These are phyloP conservation scores for Phyllotreta cruciferae DNA, from an alignment of 2,888 invertebrate genomes.

Conservation along the genomic window DNA sequence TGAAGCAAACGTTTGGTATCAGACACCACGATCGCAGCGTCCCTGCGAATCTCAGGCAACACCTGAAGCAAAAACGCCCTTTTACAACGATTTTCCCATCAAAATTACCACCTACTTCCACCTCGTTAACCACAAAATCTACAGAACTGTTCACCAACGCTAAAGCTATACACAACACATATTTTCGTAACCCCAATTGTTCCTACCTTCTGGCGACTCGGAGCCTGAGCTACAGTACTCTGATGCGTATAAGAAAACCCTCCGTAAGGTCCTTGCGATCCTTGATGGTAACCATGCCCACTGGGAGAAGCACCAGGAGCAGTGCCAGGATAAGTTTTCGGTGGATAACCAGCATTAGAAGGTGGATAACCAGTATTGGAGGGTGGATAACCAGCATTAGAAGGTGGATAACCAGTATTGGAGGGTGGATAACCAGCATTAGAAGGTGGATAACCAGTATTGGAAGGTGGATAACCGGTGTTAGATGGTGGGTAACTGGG, in stretches of 20 bases:
- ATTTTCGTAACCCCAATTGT: conserved; percentile 1
- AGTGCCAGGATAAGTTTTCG: conserved; percentile 26
- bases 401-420: conserved; percentile 32
- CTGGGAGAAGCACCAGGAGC: conserved; percentile 56
- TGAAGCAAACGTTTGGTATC: conserved; percentile 7
- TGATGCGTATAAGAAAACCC: conserved; percentile 41
- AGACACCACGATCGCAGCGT: neutral
- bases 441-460: conserved; percentile 36
- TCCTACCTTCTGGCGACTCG: conserved; percentile 38
- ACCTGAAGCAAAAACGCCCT: conserved; percentile 10
- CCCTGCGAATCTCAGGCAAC: conserved; percentile 5
- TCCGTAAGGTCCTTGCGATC: conserved; percentile 46
- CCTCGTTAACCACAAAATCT: neutral
- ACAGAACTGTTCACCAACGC: conserved; percentile 1
- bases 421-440: conserved; percentile 37
- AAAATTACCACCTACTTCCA: neutral
- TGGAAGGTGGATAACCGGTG: conserved; percentile 41
- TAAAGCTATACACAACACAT: neutral
- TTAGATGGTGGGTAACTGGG: conserved; percentile 40
- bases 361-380: conserved; percentile 27
- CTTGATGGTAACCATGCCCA: conserved; percentile 36
- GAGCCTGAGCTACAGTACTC: conserved; percentile 31
- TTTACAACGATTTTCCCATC: neutral
- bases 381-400: conserved; percentile 35
- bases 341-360: conserved; percentile 29